Evolutionary conservation across 2,797 vertebrate genomes (phyloP), one percentile per base, ranked within the genome.

Genomic region (Emydoidea blandingii): DNA sequence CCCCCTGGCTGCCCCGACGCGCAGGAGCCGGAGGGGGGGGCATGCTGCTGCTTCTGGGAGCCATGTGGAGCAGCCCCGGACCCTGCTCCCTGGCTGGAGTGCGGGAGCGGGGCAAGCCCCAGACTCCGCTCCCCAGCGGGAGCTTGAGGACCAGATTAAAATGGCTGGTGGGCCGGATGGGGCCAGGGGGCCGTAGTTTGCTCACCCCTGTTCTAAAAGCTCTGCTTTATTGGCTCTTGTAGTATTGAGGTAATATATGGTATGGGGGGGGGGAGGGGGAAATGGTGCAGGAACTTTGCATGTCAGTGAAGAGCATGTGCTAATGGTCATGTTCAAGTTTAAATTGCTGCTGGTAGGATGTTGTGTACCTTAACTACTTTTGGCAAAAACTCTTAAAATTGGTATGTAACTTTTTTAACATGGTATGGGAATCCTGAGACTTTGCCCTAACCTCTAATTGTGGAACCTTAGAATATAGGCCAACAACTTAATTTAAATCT

Each of bases 321-420:
- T 44, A 53, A 50, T n/a, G 4, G 1, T 9, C 3, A 31, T 3
- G 0, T 57, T 7, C 4, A 27, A 3, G 0, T 57, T 91, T 9
- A 34, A 21, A 27, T 49, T 78, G 83, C 59, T 79, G 0, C 57
- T 79, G 0, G 0, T 3, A 23, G 37, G 57, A 37, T 49, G 25
- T 68, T 37, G 27, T 54, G 80, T 54, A 57, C 37, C 27, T 57
- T 44, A 86, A 10, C 47, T 79, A 47, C 52, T 49, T 6, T 5
- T 1, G 53, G 16, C 27, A 19, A 1, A 50, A 5, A 1, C 4
- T 53, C 2, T 19, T 5, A 29, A 65, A 68, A 50, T 41, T 56
- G 5, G 23, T 3, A 19, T 65, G 29, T 74, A 16, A 3, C 47
- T 5, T 0, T 1, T 56, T 1, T 25, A 0, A 0, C 0, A 27